These are phyloP conservation scores for Hyposoter didymator DNA, from an alignment of 2,888 invertebrate genomes.

Conservation along the genomic window DNA sequence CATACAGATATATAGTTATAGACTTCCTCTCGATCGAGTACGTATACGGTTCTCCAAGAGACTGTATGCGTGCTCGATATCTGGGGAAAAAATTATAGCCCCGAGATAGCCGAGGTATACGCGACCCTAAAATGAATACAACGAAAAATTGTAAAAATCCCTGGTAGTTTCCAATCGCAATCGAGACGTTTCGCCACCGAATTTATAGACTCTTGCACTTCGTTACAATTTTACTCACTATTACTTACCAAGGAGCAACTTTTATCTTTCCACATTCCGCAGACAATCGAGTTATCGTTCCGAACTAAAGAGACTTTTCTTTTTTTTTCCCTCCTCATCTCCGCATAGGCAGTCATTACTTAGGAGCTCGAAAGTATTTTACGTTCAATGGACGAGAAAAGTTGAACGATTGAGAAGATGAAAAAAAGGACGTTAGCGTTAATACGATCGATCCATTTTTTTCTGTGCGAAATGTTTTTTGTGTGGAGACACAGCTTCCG, in stretches of 20 bases:
- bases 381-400: not conserved
- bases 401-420: not conserved
- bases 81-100: constrained; percentile 60
- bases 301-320: not conserved
- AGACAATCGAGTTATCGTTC: constrained; percentile 19
- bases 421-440: not conserved
- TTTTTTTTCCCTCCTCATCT: not conserved
- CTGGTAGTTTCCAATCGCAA: constrained; percentile 50
- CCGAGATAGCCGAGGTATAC: constrained; percentile 43
- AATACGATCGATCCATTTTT: not conserved
- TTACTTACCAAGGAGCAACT: not conserved
- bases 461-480: not conserved
- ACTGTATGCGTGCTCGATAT: constrained; percentile 47
- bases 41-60: constrained; percentile 33
- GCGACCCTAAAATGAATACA: too few relatives aligned
- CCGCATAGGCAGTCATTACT: not conserved
- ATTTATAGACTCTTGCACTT: constrained; percentile 50
- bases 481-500: too few relatives aligned
- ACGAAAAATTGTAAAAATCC: too few relatives aligned
- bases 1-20: constrained; percentile 7
- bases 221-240: constrained; percentile 33
- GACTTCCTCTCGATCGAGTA: constrained; percentile 44
- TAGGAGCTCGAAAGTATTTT: not conserved
- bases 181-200: constrained; percentile 30
- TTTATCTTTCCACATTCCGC: not conserved